phyloP scores from a whole-genome alignment of 2,113 vertebrate genomes.

The Barnardius zonarius region DNA sequence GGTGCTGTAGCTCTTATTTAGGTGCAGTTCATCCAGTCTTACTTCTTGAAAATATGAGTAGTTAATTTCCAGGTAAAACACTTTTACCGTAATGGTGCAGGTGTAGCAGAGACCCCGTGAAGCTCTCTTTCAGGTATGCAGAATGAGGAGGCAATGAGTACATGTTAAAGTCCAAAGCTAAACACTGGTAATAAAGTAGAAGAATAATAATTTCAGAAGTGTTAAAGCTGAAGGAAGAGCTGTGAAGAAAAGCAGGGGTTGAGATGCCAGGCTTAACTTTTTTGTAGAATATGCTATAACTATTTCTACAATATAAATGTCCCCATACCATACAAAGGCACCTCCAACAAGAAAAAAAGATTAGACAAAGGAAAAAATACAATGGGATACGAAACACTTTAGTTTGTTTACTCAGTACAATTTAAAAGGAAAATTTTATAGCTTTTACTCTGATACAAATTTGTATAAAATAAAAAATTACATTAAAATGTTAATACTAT shows the following conservation, averaged over 20 bases:
- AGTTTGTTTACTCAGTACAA: not conserved
- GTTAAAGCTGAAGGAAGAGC: not conserved
- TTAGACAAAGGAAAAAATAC: not conserved
- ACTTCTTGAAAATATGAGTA: not conserved
- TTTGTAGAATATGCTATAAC: not conserved
- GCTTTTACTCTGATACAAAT: not conserved
- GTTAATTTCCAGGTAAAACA: not conserved
- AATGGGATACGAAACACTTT: not conserved
- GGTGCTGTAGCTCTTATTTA: not conserved
- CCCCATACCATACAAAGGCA: not conserved
- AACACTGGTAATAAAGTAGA: not conserved
- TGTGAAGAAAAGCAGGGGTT: not conserved
- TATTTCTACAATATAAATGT: not conserved
- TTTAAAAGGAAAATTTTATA: not conserved
- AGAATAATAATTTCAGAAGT: not conserved
- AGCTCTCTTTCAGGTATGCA: not conserved
- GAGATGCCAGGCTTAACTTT: not conserved
- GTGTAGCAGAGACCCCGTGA: accelerated
- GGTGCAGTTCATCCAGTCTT: not conserved
- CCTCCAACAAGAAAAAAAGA: not conserved
- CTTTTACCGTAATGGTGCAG: not conserved
- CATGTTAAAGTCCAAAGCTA: not conserved
- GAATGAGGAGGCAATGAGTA: not conserved
- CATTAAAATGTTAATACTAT: not conserved
- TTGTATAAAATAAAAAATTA: not conserved